Evolutionary conservation across 2,797 vertebrate genomes (phyloP).

Genomic region (Sorex maritimensis): DNA sequence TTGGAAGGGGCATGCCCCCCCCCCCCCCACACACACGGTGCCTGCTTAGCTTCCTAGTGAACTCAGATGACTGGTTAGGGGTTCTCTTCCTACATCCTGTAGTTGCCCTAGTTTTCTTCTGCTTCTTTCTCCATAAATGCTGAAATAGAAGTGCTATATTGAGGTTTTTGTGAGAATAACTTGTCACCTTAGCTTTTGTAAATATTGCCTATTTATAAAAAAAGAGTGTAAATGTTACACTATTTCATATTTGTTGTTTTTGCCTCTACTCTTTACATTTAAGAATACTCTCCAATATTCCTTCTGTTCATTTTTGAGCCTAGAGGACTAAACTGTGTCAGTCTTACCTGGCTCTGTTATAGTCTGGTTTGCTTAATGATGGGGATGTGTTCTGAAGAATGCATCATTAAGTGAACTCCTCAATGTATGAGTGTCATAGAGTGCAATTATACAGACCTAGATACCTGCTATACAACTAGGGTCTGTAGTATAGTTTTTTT

Average conservation of each 20-base stretch:
- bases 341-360: not conserved
- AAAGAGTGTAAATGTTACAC: no score
- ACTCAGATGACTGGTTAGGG: not conserved
- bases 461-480: no score
- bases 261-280: not conserved
- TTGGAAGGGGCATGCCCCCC: not conserved
- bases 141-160: not conserved
- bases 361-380: no score
- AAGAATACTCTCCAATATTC: not conserved
- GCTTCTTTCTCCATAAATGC: not conserved
- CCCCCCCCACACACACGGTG: not conserved
- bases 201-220: not conserved
- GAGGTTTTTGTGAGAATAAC: no score
- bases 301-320: not conserved
- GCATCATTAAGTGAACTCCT: no score
- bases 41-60: not conserved
- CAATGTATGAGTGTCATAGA: no score
- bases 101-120: not conserved
- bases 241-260: slow-evolving; percentile 1
- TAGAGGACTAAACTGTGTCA: not conserved
- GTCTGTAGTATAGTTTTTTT: no score
- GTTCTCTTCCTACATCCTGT: not conserved
- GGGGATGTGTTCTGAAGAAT: no score
- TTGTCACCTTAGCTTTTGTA: not conserved
- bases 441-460: no score